phyloP scores from a whole-genome alignment of 30 jellyfish, hydroid and myxozoan species.

The Pseudorhiza aurosa region DNA sequence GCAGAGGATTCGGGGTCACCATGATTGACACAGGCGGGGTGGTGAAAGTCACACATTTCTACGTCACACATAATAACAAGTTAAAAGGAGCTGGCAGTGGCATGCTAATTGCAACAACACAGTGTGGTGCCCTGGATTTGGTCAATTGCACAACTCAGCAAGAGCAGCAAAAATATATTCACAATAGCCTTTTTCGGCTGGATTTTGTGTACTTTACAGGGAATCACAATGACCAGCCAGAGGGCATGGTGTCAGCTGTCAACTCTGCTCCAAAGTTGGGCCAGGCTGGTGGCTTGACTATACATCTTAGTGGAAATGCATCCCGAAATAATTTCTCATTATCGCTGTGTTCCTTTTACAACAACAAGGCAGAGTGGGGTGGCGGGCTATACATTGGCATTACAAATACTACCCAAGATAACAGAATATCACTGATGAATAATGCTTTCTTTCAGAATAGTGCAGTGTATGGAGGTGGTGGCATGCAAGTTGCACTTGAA shows the following conservation, averaged over 20 bases:
- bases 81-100: conserved; percentile 65
- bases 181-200: conserved; percentile 11
- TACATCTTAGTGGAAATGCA: conserved; percentile 52
- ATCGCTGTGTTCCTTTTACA: conserved; percentile 23
- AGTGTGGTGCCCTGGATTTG: conserved; percentile 75
- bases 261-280: conserved; percentile 17
- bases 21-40: conserved; percentile 61
- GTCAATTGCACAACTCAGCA: conserved; percentile 41
- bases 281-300: conserved; percentile 70
- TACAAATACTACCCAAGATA: conserved; percentile 25
- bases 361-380: conserved; percentile 84
- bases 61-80: neutral
- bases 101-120: conserved; percentile 46
- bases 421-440: neutral
- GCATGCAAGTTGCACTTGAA: conserved; percentile 35
- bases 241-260: neutral
- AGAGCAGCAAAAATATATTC: conserved; percentile 71
- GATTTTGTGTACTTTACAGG: conserved; percentile 6
- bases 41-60: conserved; percentile 14
- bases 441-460: conserved; percentile 25
- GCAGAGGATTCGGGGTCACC: conserved; percentile 53
- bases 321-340: conserved; percentile 27
- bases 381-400: conserved; percentile 64
- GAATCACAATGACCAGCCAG: neutral
- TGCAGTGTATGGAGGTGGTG: conserved; percentile 87